Evolutionary conservation across 2,888 invertebrate species (phyloP), one percentile per base, ranked within the genome.

Genomic region (Aporophyla nigra): DNA sequence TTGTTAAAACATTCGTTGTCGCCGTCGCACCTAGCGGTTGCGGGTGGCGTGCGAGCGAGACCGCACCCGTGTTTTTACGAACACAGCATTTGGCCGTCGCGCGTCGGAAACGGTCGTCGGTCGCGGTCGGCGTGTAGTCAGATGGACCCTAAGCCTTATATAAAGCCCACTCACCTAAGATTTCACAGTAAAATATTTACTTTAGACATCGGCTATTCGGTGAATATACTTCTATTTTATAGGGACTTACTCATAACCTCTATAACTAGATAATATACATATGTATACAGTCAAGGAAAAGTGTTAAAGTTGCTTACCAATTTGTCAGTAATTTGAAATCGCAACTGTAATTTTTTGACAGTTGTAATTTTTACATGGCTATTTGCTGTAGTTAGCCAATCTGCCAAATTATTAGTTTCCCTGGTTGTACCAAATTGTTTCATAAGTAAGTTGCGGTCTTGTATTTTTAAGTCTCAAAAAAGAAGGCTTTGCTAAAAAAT

Each of bases 241-340:
- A 24, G n/a, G 24, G 54, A 24, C 12, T 56, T 24, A 24, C 12
- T 56, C 12, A 10, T 54, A n/a, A 24, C 54, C 54, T n/a, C 5
- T 54, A n/a, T 1, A 12, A n/a, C 54, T n/a, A n/a, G n/a, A n/a
- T 58, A n/a, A 12, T 6, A 40, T 53, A 67, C 12, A 12, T 56
- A 9, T 43, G n/a, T n/a, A n/a, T n/a, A n/a, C n/a, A 21, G 12
- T 6, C 14, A 19, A 69, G 70, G 14, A 71, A 71, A 49, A 70
- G n/a, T n/a, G n/a, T n/a, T 16, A 14, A n/a, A n/a, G n/a, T 5
- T 33, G 14, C 7, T 24, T 27, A 19, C 12, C n/a, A n/a, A 69
- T 33, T 16, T 33, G 12, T 19, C 19, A 3, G 33, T 49, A 21
- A 56, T 21, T 43, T 43, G 0, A 9, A 51, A 51, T 53, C 14